A percentile compares a stretch with the other conserved stretches of the same genome.
Evolutionary conservation across 2,797 vertebrate genomes (phyloP).

Genomic region (Simalia tracyae): DNA sequence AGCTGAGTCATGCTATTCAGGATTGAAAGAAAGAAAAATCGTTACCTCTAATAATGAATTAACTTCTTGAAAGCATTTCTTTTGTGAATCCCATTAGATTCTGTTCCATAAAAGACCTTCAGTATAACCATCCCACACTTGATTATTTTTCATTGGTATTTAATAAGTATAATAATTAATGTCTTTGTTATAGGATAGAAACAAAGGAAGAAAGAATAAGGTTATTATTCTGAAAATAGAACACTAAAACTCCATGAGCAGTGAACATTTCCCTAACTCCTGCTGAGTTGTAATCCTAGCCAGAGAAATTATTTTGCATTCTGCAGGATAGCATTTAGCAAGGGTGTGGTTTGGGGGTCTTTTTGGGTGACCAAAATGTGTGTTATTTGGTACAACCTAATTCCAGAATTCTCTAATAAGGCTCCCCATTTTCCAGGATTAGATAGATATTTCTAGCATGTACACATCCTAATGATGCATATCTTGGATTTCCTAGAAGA

Average conservation of each 20-base stretch:
- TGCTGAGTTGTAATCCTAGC: background rate
- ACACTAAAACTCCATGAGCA: background rate
- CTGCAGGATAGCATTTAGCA: background rate
- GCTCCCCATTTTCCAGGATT: conserved; percentile 5
- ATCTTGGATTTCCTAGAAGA: conserved; percentile 30
- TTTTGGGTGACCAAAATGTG: background rate
- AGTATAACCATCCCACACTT: background rate
- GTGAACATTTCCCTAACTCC: background rate
- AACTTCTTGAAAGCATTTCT: conserved; percentile 14
- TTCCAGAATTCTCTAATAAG: conserved; percentile 16
- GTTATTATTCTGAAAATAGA: background rate
- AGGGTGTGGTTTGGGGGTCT: background rate
- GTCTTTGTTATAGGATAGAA: background rate
- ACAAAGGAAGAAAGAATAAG: background rate
- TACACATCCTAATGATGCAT: conserved; percentile 24
- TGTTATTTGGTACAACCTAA: background rate
- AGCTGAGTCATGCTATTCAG: background rate
- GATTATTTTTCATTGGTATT: background rate
- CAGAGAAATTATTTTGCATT: background rate
- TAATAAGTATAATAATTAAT: background rate
- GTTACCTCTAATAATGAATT: background rate
- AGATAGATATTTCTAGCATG: background rate
- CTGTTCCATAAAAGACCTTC: background rate
- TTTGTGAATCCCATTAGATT: background rate
- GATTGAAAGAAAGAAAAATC: background rate